These are phyloP conservation scores for Sturmia bella DNA, from an alignment of 2,888 invertebrate genomes.

Conservation along the genomic window DNA sequence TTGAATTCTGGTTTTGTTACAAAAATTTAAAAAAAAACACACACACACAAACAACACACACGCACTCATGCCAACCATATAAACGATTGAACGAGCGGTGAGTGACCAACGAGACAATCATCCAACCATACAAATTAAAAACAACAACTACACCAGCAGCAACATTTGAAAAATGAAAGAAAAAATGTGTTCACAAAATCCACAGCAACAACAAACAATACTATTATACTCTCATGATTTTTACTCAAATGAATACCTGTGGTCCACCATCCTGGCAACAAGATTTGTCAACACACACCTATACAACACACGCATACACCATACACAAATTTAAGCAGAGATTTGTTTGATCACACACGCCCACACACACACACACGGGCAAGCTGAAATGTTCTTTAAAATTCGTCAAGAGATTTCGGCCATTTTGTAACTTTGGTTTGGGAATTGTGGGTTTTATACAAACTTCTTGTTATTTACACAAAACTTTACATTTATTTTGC, in stretches of 20 bases:
- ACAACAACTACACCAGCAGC: not conserved
- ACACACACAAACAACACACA: not conserved
- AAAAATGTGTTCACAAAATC: slow-evolving; percentile 24
- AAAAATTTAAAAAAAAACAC: not conserved
- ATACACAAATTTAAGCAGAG: no score
- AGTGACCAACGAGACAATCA: slow-evolving; percentile 46
- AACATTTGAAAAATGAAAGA: slow-evolving; percentile 9
- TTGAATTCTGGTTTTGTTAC: slow-evolving; percentile 56
- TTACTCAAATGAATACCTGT: slow-evolving; percentile 69
- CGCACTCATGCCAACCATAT: not conserved
- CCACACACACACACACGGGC: not conserved
- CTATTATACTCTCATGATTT: slow-evolving; percentile 69
- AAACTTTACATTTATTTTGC: no score
- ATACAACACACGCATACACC: slow-evolving; percentile 3
- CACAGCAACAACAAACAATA: slow-evolving; percentile 38
- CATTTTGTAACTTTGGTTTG: no score
- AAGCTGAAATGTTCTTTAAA: no score
- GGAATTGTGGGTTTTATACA: no score
- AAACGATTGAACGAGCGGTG: slow-evolving; percentile 8
- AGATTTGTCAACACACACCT: slow-evolving; percentile 65
- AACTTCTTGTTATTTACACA: no score
- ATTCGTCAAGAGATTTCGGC: no score
- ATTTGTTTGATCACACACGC: no score
- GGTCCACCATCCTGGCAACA: slow-evolving; percentile 68
- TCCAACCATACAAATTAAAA: slow-evolving; percentile 41